These are phyloP conservation scores for Montipora sp. DNA, from an alignment of 64 coral and sea anemone genomes.

Conservation along the genomic window DNA sequence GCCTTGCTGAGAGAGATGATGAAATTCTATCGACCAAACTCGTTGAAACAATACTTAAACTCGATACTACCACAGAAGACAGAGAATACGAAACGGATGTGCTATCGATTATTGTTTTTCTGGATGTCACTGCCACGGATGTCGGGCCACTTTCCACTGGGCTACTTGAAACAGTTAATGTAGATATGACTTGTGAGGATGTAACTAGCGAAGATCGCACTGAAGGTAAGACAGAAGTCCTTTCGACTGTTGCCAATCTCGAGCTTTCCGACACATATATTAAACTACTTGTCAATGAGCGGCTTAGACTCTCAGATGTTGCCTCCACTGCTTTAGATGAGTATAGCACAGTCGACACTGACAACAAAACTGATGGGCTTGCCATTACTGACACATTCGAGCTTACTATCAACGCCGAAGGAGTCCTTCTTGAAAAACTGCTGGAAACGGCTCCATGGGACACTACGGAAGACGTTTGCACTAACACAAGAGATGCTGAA, in stretches of 20 bases:
- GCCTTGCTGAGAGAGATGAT: too few relatives aligned
- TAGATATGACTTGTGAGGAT: background rate
- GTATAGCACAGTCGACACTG: too few relatives aligned
- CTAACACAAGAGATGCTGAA: too few relatives aligned
- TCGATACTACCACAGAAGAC: too few relatives aligned
- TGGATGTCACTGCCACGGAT: background rate
- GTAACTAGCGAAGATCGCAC: background rate
- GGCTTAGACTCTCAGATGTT: background rate
- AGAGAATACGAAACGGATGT: background rate
- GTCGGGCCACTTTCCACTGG: background rate
- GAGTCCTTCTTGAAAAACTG: too few relatives aligned
- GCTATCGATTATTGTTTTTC: background rate
- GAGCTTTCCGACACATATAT: background rate
- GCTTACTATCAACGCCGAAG: too few relatives aligned
- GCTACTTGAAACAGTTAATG: background rate
- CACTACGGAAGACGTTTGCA: too few relatives aligned
- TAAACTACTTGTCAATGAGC: background rate
- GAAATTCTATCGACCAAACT: too few relatives aligned
- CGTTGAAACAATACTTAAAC: too few relatives aligned
- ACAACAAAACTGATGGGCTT: too few relatives aligned
- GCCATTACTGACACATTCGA: too few relatives aligned
- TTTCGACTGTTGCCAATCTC: background rate
- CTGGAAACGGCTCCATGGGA: too few relatives aligned
- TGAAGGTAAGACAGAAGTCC: background rate
- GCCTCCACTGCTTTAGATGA: background rate